Percentiles rank a stretch among this genome's conserved stretches.
Conservation (phyloP, 2,888 invertebrate genomes). For the Aspidiotus destructor region DNA sequence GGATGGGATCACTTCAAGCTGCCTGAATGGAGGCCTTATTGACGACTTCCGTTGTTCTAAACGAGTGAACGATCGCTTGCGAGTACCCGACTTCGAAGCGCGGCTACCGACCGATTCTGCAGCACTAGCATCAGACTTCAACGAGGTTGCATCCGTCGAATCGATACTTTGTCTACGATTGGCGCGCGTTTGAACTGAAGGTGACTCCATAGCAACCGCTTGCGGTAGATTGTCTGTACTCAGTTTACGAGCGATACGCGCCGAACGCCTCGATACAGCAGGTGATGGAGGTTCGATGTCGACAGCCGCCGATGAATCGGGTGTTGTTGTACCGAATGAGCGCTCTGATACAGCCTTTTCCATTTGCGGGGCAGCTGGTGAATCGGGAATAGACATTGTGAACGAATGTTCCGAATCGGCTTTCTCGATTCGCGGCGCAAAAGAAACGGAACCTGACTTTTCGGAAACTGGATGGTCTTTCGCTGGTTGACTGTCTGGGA, state of each 20-base stretch:
- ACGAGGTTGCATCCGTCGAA: conserved; percentile 7
- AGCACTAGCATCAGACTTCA: conserved; percentile 18
- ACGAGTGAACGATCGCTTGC: conserved; percentile 1
- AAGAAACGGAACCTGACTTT: too few relatives aligned
- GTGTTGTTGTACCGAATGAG: too few relatives aligned
- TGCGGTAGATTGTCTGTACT: conserved; percentile 17
- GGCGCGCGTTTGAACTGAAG: neutral
- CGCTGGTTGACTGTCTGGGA: too few relatives aligned
- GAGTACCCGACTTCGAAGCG: conserved; percentile 6
- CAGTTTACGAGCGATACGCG: conserved; percentile 11
- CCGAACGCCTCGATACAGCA: conserved; percentile 11
- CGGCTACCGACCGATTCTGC: conserved; percentile 15
- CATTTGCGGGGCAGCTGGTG: neutral
- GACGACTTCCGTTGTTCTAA: conserved; percentile 10
- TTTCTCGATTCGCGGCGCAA: too few relatives aligned
- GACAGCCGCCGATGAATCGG: neutral
- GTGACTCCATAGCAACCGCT: neutral
- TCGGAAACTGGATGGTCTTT: too few relatives aligned
- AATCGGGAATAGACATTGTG: neutral
- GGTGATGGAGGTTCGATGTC: neutral
- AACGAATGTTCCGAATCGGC: neutral
- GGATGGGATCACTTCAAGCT: conserved; percentile 17
- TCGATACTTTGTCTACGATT: neutral
- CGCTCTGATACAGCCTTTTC: neutral
- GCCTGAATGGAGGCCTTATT: neutral